phyloP scores from a whole-genome alignment of 1,140 invertebrate species.

The Dendrolimus kikuchii region DNA sequence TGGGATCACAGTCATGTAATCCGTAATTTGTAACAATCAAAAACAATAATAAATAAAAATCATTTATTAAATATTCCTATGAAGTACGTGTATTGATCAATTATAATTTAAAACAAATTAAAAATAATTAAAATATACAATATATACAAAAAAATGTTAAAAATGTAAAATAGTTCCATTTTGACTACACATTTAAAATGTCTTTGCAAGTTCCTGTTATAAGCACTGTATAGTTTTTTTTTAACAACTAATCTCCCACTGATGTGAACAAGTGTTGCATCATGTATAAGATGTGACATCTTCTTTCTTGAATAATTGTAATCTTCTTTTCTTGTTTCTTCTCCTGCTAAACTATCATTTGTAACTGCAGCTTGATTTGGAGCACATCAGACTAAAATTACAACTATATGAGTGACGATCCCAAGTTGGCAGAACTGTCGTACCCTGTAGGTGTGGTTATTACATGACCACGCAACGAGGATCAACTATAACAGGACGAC shows the following conservation, averaged over 20 bases:
- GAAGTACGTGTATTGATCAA: slow-evolving; percentile 1
- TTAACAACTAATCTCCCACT: slow-evolving; percentile 17
- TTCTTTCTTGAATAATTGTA: slow-evolving; percentile 4
- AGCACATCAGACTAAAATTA: slow-evolving; percentile 43
- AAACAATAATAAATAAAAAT: slow-evolving; percentile 6
- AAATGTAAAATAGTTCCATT: slow-evolving; percentile 1
- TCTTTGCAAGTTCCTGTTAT: slow-evolving; percentile 4
- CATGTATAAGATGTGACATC: background rate
- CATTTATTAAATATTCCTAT: slow-evolving; percentile 11
- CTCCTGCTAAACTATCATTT: slow-evolving; percentile 30
- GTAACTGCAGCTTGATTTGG: slow-evolving; percentile 44
- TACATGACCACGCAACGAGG: slow-evolving; percentile 62
- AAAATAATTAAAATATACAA: slow-evolving; percentile 12
- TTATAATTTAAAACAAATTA: slow-evolving; percentile 6
- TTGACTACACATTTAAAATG: slow-evolving; percentile 4
- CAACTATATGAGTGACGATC: slow-evolving; percentile 23
- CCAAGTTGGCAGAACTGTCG: slow-evolving; percentile 21
- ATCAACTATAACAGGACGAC: slow-evolving; percentile 45
- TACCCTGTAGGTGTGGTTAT: slow-evolving; percentile 32
- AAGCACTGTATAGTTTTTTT: slow-evolving; percentile 6
- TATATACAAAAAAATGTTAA: slow-evolving; percentile 17
- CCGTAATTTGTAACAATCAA: background rate
- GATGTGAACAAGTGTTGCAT: background rate
- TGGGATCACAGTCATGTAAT: background rate
- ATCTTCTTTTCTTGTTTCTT: slow-evolving; percentile 9